These are phyloP conservation scores for Pteropus alecto DNA, from an alignment of 2,113 vertebrate species.

Conservation along the genomic window DNA sequence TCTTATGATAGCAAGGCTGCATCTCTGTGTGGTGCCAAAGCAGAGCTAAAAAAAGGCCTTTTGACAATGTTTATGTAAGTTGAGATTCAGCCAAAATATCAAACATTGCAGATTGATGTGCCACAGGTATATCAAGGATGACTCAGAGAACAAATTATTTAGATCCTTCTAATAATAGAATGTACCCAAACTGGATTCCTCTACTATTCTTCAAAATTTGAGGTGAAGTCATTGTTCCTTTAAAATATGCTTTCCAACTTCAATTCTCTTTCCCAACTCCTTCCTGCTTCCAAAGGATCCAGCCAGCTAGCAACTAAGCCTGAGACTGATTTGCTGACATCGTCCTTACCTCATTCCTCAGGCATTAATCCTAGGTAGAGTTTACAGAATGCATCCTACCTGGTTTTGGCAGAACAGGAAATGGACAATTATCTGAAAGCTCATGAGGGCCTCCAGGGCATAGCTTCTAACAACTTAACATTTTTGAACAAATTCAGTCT, in stretches of 20 bases:
- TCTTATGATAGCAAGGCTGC: background rate
- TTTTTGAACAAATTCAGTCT: background rate
- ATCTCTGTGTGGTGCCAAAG: background rate
- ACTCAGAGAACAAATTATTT: conserved; percentile 34
- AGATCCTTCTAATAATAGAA: background rate
- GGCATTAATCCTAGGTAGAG: background rate
- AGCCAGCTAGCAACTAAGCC: background rate
- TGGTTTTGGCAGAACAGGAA: background rate
- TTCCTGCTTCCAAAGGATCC: background rate
- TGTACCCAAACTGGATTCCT: background rate
- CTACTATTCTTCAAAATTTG: background rate
- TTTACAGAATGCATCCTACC: background rate
- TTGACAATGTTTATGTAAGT: background rate
- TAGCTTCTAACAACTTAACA: background rate
- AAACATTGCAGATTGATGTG: background rate
- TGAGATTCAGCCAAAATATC: background rate
- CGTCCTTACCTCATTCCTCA: background rate
- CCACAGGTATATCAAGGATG: background rate
- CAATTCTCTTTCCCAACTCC: background rate
- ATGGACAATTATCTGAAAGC: background rate
- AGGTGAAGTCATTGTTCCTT: background rate
- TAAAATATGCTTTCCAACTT: background rate
- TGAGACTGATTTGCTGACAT: background rate
- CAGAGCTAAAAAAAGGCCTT: background rate
- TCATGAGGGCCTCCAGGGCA: background rate